phyloP scores from a whole-genome alignment of 1,140 invertebrate genomes.

The Brachionus sp. region DNA sequence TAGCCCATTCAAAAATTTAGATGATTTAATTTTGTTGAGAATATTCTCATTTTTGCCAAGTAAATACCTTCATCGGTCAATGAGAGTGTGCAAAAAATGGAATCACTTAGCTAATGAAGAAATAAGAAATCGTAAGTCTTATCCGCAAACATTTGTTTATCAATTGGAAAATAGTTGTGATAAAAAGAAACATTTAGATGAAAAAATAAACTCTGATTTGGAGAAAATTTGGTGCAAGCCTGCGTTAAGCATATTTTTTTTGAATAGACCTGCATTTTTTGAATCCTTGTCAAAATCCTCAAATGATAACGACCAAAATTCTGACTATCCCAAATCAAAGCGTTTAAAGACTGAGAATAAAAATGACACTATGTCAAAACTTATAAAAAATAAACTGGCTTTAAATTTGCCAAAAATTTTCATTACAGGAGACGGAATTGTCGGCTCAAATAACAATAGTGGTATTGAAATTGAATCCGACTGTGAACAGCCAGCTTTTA shows the following conservation, averaged over 20 bases:
- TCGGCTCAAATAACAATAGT: neutral
- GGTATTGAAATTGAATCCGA: slow-evolving; percentile 5
- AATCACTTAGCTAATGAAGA: neutral
- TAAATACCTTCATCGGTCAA: neutral
- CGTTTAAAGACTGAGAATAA: neutral
- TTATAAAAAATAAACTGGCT: neutral
- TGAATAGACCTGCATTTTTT: neutral
- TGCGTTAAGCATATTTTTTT: neutral
- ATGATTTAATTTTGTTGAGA: neutral
- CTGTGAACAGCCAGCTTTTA: neutral
- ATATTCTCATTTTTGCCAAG: slow-evolving; percentile 7
- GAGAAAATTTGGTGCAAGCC: neutral
- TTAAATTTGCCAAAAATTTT: neutral
- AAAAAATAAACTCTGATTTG: neutral
- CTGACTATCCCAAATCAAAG: neutral
- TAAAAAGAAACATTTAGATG: neutral
- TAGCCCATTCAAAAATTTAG: neutral
- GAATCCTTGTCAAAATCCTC: neutral
- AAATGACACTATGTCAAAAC: neutral
- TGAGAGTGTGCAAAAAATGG: slow-evolving; percentile 23
- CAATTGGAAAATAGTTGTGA: neutral
- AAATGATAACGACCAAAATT: neutral
- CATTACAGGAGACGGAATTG: neutral
- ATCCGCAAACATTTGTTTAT: neutral
- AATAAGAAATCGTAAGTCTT: neutral